Percentiles rank a stretch among this genome's conserved stretches.
Evolutionary conservation across 2,888 invertebrate species (phyloP).

Genomic region (Geotrupes spiniger): DNA sequence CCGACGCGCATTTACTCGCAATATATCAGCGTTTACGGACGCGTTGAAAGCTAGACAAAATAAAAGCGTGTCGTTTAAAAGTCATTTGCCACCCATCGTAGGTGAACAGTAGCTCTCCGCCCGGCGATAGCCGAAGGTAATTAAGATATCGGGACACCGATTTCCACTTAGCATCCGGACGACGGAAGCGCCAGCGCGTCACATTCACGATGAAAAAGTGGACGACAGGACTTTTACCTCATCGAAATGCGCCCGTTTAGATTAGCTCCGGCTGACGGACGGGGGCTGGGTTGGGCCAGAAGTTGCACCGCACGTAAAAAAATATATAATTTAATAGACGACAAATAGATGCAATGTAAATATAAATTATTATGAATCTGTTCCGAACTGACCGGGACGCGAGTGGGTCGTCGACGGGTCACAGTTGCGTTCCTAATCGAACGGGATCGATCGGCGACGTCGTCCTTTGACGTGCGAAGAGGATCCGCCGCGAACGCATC

Average conservation of each 20-base stretch:
- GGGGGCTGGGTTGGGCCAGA: no score
- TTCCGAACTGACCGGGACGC: no score
- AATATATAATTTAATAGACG: no score
- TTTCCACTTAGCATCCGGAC: slow-evolving; percentile 13
- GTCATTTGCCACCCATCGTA: slow-evolving; percentile 6
- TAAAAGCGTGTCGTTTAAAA: slow-evolving; percentile 4
- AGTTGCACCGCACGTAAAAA: no score
- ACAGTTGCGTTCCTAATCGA: no score
- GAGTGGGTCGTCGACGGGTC: no score
- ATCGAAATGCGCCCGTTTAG: no score
- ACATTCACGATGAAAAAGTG: slow-evolving; percentile 3
- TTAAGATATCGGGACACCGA: slow-evolving; percentile 15
- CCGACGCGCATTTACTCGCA: background rate
- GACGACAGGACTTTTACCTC: no score
- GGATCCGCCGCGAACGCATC: slow-evolving; percentile 26
- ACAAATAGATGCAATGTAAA: no score
- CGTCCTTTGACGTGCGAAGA: no score
- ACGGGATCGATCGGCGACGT: no score
- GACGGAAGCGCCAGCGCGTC: slow-evolving; percentile 10
- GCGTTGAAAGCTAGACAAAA: slow-evolving; percentile 4
- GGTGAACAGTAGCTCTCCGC: slow-evolving; percentile 3
- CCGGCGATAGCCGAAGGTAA: slow-evolving; percentile 11
- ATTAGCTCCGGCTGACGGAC: background rate
- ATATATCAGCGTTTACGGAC: slow-evolving; percentile 1
- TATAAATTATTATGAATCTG: no score